Evolutionary conservation across 2,888 invertebrate species (phyloP), one percentile per base, ranked within the genome.

Genomic region (Cephalotes varians): DNA sequence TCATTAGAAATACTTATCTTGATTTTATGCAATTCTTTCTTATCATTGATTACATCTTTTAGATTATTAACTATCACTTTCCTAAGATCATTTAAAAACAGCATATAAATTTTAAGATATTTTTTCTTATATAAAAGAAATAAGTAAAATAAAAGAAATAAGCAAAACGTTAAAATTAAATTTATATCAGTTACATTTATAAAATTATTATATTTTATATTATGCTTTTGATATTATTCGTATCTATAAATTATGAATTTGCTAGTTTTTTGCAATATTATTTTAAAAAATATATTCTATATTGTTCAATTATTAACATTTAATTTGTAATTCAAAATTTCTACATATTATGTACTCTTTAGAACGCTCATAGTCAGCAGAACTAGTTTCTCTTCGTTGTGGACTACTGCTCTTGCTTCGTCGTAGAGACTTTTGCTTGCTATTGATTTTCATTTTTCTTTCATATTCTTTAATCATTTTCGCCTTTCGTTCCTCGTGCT

Each of bases 291-390:
- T 2, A n/a, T 12, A 49, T 67, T 31, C 4, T n/a, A 21, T 9
- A 21, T 40, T 44, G 15, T 34, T 21, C 6, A 62, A 21, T 21
- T 34, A 49, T 49, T 21, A 60, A 60, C 7, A 49, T 34, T 69
- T 31, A 49, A 34, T 34, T 34, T 49, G n/a, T 6, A 34, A 69
- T 21, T 21, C 5, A 15, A 69, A 51, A 51, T 34, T 51, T 69
- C 7, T 51, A 44, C 31, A 44, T 73, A 49, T 49, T 49, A n/a
- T 49, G 12, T 72, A 72, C 72, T 72, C 15, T n/a, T 72, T 28
- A 15, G n/a, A 6, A 69, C 34, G 31, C 31, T 51, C 5, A 28
- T 25, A 44, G 40, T 44, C 25, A 69, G 49, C 6, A 1, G 3
- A 40, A 15, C 15, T 31, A 71, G 3, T 37, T 49, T 21, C 3